Percentiles rank a stretch among this genome's conserved stretches.
phyloP scores from a whole-genome alignment of 2,797 vertebrate genomes.

The Leucoraja ocellata region DNA sequence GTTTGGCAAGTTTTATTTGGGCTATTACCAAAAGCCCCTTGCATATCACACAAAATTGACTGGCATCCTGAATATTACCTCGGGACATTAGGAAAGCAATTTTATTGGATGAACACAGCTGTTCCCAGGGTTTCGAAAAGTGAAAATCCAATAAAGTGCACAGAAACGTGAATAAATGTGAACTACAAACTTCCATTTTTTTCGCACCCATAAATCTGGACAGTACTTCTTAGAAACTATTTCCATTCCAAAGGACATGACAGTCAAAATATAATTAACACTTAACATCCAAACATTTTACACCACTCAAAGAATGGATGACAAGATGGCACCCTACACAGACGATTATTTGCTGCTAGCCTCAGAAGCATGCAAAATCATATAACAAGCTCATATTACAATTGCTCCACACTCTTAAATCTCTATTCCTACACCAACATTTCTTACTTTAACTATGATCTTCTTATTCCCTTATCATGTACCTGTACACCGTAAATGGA shows the following conservation, averaged over 20 bases:
- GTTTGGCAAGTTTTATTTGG: conserved; percentile 2
- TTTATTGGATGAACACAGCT: conserved; percentile 1
- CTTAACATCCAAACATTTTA: neutral
- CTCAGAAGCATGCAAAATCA: no score
- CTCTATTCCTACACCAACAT: no score
- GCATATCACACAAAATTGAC: neutral
- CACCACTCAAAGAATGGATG: neutral
- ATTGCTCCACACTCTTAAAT: no score
- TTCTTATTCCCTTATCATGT: no score
- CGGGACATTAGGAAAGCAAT: conserved; percentile 10
- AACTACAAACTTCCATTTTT: no score
- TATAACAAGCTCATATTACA: no score
- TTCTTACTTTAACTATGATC: no score
- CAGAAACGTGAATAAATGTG: neutral
- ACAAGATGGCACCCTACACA: no score
- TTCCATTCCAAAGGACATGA: neutral
- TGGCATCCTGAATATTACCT: neutral
- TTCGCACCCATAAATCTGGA: neutral
- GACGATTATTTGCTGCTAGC: no score
- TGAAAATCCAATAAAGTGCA: conserved; percentile 29
- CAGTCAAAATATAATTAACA: neutral
- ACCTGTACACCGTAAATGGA: no score
- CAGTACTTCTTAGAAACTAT: neutral
- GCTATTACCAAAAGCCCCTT: neutral
- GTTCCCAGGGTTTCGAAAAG: conserved; percentile 6